A percentile compares a stretch with the other conserved stretches of the same genome.
Evolutionary conservation across 2,888 invertebrate genomes (phyloP).

Genomic region (Apoda limacodes): DNA sequence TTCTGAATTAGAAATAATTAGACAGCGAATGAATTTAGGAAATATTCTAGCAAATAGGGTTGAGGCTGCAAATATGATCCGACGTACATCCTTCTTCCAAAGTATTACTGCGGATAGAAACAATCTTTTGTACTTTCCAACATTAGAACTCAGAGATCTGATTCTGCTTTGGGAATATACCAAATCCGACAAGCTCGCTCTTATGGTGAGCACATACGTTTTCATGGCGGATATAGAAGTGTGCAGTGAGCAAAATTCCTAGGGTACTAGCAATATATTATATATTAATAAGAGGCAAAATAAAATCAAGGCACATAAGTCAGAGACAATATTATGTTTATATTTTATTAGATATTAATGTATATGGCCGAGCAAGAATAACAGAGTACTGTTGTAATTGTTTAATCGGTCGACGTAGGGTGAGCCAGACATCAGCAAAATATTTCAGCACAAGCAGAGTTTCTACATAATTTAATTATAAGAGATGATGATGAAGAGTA

Average conservation of each 20-base stretch:
- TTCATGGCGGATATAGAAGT: conserved; percentile 6
- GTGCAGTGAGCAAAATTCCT: too few relatives aligned
- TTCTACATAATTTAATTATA: too few relatives aligned
- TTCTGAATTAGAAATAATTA: conserved; percentile 7
- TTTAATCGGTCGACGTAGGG: conserved; percentile 5
- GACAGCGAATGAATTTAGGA: conserved; percentile 8
- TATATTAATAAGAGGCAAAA: too few relatives aligned
- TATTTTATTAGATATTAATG: too few relatives aligned
- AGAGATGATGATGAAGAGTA: too few relatives aligned
- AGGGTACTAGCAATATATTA: too few relatives aligned
- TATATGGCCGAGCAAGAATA: conserved; percentile 4
- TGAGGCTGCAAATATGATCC: conserved; percentile 9
- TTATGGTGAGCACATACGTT: conserved; percentile 11
- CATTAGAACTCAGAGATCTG: conserved; percentile 10
- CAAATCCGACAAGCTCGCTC: conserved; percentile 14
- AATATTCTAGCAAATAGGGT: conserved; percentile 12
- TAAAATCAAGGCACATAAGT: too few relatives aligned
- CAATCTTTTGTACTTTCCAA: conserved; percentile 8
- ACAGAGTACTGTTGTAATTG: conserved; percentile 6
- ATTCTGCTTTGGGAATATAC: conserved; percentile 14
- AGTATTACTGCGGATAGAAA: conserved; percentile 10
- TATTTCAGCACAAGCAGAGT: too few relatives aligned
- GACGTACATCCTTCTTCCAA: conserved; percentile 9
- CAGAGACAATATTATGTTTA: too few relatives aligned
- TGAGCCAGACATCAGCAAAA: too few relatives aligned